These are phyloP conservation scores for Acestrorhynchus altus DNA, from an alignment of 2,797 vertebrate species.

Conservation along the genomic window DNA sequence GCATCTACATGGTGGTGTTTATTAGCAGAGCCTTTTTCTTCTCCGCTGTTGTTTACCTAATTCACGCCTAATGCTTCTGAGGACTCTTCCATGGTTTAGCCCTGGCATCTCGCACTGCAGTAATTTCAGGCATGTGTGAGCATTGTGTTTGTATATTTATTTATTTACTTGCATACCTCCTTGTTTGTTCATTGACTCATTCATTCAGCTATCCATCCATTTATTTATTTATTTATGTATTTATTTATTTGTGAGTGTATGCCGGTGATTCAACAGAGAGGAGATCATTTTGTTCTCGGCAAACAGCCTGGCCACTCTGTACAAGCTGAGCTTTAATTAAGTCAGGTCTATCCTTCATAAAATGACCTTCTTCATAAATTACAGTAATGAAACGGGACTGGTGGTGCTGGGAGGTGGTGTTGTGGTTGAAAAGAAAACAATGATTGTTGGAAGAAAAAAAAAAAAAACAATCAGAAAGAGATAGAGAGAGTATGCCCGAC, in stretches of 20 bases:
- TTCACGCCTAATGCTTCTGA: conserved; percentile 40
- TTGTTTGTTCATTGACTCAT: conserved; percentile 58
- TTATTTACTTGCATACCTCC: not conserved
- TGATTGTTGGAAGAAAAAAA: not conserved
- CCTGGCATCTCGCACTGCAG: conserved; percentile 63
- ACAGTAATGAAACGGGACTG: conserved; percentile 73
- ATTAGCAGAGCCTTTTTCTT: conserved; percentile 18
- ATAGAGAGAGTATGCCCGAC: too few relatives aligned
- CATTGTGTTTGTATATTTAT: conserved; percentile 72
- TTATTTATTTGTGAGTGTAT: not conserved
- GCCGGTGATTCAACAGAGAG: conserved; percentile 65
- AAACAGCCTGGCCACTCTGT: conserved; percentile 47
- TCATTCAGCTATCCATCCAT: too few relatives aligned
- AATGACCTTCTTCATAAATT: conserved; percentile 76
- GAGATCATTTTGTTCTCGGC: conserved; percentile 74
- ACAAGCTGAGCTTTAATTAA: conserved; percentile 70
- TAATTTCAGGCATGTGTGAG: conserved; percentile 67
- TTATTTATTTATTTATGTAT: conserved; percentile 64
- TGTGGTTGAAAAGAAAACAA: not conserved
- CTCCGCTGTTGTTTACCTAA: conserved; percentile 19
- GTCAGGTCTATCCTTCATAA: conserved; percentile 71
- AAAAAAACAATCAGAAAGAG: too few relatives aligned
- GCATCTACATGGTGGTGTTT: conserved; percentile 16
- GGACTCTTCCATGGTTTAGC: conserved; percentile 60
- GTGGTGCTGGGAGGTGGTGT: conserved; percentile 50